Evolutionary conservation across 2,113 vertebrate species (phyloP).

Genomic region (Perca flavescens): DNA sequence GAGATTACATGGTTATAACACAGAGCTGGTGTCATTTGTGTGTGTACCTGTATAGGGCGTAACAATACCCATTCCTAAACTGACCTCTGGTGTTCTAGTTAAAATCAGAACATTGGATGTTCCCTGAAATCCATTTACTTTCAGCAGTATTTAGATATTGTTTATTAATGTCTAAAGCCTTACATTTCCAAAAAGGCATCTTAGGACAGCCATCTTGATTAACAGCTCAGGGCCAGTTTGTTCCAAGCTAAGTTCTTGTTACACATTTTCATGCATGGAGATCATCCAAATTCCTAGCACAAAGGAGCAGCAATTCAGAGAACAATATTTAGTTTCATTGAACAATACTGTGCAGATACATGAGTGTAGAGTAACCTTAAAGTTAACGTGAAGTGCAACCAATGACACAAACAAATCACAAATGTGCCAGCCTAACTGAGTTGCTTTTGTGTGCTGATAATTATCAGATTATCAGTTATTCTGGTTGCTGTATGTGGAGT

Average conservation of each 20-base stretch:
- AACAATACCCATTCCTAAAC: constrained; percentile 38
- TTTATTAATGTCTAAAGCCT: constrained; percentile 10
- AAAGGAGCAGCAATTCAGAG: constrained; percentile 8
- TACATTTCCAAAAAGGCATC: constrained; percentile 15
- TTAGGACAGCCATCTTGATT: constrained; percentile 7
- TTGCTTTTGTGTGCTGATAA: constrained; percentile 6
- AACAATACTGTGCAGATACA: background rate
- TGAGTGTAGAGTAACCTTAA: constrained; percentile 7
- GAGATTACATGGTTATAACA: constrained; percentile 58
- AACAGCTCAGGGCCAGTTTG: constrained; percentile 30
- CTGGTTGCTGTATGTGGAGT: background rate
- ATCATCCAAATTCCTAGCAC: constrained; percentile 13
- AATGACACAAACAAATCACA: background rate
- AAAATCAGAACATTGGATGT: constrained; percentile 44
- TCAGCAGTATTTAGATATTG: constrained; percentile 3
- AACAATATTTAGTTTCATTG: constrained; percentile 16
- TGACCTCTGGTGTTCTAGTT: constrained; percentile 43
- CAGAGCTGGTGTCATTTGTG: constrained; percentile 15
- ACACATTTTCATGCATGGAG: background rate
- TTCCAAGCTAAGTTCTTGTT: background rate
- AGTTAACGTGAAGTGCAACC: background rate
- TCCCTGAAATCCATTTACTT: constrained; percentile 35
- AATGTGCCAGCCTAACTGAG: background rate
- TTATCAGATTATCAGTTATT: background rate
- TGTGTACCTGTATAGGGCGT: background rate